phyloP scores from a whole-genome alignment of 2,113 vertebrate genomes.

The Mastomys coucha region DNA sequence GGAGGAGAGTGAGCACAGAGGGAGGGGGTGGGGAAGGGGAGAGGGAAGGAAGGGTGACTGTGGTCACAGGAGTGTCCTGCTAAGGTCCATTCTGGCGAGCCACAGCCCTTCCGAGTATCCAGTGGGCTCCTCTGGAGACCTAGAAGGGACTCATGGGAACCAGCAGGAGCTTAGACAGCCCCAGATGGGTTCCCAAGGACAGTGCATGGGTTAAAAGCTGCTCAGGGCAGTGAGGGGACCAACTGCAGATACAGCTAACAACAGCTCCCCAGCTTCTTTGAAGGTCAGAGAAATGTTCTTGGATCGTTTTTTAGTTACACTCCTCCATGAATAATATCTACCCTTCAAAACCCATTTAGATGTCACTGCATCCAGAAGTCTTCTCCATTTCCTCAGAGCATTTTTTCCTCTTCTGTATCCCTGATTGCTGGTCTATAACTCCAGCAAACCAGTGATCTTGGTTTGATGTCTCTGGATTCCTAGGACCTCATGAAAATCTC shows the following conservation, averaged over 20 bases:
- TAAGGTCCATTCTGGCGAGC: no score
- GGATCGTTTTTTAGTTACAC: no score
- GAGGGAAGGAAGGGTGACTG: no score
- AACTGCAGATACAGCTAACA: no score
- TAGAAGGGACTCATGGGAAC: background rate
- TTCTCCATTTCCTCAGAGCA: background rate
- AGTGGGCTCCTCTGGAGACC: no score
- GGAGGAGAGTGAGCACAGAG: no score
- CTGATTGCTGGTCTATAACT: background rate
- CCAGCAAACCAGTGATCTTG: background rate
- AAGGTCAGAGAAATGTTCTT: background rate
- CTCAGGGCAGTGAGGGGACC: fast-evolving
- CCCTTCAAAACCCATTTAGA: slow-evolving; percentile 14
- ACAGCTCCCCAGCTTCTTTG: background rate
- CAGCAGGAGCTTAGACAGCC: background rate
- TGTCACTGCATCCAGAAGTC: background rate
- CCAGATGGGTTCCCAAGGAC: no score
- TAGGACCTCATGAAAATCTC: background rate
- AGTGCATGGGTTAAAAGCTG: fast-evolving
- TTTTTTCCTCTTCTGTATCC: background rate
- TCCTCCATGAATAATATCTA: background rate
- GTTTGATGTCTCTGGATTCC: slow-evolving; percentile 30
- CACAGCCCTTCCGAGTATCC: background rate
- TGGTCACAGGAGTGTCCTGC: background rate
- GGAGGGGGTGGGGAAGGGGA: no score